phyloP scores from a whole-genome alignment of 2,113 vertebrate species.

The Prionailurus viverrinus region DNA sequence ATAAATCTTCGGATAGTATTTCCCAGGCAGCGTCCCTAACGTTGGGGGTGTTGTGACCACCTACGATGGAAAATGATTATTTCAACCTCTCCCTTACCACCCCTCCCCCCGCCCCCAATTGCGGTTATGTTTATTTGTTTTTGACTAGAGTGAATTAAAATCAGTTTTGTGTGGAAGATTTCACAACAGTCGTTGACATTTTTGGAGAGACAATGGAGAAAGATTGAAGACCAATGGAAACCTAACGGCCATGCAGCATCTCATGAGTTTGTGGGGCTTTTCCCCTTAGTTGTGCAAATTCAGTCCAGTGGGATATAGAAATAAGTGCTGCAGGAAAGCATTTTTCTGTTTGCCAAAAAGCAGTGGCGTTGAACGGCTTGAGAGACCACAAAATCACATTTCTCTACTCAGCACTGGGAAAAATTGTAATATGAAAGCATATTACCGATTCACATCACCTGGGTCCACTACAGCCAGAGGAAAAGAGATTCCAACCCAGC shows the following conservation, averaged over 20 bases:
- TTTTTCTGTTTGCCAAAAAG: slow-evolving; percentile 42
- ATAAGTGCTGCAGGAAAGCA: neutral
- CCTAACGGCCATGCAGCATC: neutral
- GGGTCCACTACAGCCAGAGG: neutral
- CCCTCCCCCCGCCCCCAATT: neutral
- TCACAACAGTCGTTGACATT: slow-evolving; percentile 52
- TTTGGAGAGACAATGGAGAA: neutral
- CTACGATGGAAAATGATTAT: neutral
- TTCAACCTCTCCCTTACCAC: slow-evolving; percentile 13
- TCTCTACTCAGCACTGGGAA: neutral
- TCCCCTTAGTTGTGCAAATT: slow-evolving; percentile 47
- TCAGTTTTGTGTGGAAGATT: slow-evolving; percentile 63
- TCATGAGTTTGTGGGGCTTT: neutral
- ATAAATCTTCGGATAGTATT: neutral
- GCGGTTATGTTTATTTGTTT: slow-evolving; percentile 59
- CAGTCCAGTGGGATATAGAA: neutral
- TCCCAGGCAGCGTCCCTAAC: neutral
- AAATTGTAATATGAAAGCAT: neutral
- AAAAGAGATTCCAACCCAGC: neutral
- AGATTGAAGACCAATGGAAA: neutral
- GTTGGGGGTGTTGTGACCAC: neutral
- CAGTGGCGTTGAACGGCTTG: neutral
- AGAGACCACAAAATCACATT: slow-evolving; percentile 37
- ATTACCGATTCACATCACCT: neutral
- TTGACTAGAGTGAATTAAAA: slow-evolving; percentile 47